A percentile compares a stretch with the other conserved stretches of the same genome.
phyloP scores from a whole-genome alignment of 2,113 vertebrate genomes.

The Proteles cristata region DNA sequence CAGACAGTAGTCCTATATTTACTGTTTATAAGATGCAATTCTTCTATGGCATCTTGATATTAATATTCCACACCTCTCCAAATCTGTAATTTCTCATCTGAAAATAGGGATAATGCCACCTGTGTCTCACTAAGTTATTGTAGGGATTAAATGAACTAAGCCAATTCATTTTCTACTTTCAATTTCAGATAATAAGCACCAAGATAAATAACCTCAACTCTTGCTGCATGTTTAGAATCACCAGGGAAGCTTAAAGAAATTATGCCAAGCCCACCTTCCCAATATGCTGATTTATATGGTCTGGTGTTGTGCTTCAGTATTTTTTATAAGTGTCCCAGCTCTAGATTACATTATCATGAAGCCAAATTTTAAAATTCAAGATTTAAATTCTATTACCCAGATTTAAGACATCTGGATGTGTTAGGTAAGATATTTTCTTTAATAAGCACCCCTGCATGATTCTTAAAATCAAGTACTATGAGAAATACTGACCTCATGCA shows the following conservation, averaged over 20 bases:
- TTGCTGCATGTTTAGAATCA: background rate
- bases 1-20: background rate
- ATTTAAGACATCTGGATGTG: background rate
- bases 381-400: background rate
- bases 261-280: background rate
- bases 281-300: background rate
- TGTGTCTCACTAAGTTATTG: background rate
- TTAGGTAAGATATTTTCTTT: background rate
- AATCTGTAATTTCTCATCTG: background rate
- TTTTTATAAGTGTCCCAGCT: background rate
- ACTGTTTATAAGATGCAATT: background rate
- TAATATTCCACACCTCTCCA: background rate
- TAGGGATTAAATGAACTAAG: conserved; percentile 17
- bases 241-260: background rate
- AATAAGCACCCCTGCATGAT: background rate
- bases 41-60: background rate
- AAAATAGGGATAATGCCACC: background rate
- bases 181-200: background rate
- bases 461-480: background rate
- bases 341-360: background rate
- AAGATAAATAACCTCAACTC: background rate
- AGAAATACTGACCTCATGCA: background rate
- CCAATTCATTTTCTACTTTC: background rate
- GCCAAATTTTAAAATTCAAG: background rate
- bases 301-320: background rate